These are phyloP conservation scores for Arbacia lixula DNA, from an alignment of 53 echinoderm and acorn worm species.

Conservation along the genomic window DNA sequence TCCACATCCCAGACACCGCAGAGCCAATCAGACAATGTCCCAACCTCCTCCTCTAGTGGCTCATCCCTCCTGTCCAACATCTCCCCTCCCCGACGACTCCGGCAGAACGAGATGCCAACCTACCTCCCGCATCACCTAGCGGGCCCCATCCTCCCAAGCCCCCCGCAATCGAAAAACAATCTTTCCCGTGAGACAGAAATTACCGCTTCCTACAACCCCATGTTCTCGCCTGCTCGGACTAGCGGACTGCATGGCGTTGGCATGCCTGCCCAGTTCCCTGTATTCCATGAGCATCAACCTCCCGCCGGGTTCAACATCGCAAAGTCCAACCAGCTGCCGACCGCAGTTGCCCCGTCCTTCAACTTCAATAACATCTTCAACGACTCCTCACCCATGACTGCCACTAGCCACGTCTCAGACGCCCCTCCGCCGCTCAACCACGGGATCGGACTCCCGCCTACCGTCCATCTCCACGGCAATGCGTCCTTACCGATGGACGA, in stretches of 20 bases:
- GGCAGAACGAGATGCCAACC: constrained; percentile 87
- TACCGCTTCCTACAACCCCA: constrained; percentile 77
- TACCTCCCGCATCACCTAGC: constrained; percentile 82
- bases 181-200: constrained; percentile 83
- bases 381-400: constrained; percentile 60
- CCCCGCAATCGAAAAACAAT: constrained; percentile 71
- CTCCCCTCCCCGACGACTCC: constrained; percentile 80
- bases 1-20: constrained; percentile 67
- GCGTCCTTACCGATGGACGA: constrained; percentile 77
- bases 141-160: constrained; percentile 78
- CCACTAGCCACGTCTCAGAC: constrained; percentile 64
- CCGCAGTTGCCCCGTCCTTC: constrained; percentile 65
- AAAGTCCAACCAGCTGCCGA: constrained; percentile 77
- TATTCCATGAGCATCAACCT: constrained; percentile 88
- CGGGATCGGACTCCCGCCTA: constrained; percentile 54
- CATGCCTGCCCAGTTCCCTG: constrained; percentile 80
- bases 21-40: constrained; percentile 61
- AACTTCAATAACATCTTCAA: constrained; percentile 91
- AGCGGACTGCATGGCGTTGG: constrained; percentile 50
- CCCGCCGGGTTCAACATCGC: constrained; percentile 74
- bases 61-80: constrained; percentile 79
- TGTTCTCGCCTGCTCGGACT: constrained; percentile 76
- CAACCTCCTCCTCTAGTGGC: constrained; percentile 57
- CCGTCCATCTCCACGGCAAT: constrained; percentile 78
- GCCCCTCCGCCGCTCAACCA: constrained; percentile 58